These are phyloP conservation scores for Ardeotis arabs DNA, from an alignment of 2,113 vertebrate genomes.

Conservation along the genomic window DNA sequence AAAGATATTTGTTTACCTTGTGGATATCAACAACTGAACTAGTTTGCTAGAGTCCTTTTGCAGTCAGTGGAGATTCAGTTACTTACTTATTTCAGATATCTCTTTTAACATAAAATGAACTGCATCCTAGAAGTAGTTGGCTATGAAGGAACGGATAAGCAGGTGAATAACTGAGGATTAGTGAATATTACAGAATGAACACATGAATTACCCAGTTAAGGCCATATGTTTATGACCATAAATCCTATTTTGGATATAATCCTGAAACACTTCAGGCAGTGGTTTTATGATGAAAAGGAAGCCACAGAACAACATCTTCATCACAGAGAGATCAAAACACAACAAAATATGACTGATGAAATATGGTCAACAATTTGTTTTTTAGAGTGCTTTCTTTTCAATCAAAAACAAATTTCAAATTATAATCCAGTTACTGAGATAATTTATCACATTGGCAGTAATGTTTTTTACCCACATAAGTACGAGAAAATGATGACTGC, in stretches of 20 bases:
- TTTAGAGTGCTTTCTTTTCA: neutral
- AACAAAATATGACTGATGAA: neutral
- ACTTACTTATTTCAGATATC: neutral
- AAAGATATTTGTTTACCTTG: neutral
- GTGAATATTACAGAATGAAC: neutral
- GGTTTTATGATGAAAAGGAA: neutral
- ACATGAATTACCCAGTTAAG: neutral
- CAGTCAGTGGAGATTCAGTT: neutral
- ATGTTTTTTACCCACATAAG: neutral
- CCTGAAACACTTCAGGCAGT: neutral
- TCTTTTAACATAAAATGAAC: neutral
- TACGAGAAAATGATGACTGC: neutral
- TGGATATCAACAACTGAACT: neutral
- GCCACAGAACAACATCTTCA: neutral
- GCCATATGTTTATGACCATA: neutral
- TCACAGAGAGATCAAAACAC: neutral
- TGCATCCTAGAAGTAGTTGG: neutral
- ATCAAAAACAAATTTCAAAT: neutral
- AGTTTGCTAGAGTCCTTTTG: neutral
- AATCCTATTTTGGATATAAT: neutral
- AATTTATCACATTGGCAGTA: neutral
- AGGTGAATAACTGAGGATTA: neutral
- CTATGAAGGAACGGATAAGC: neutral
- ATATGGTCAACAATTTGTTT: neutral
- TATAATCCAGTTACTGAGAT: neutral